Evolutionary conservation across 2,888 invertebrate genomes (phyloP).

Genomic region (Cheilosia soror): DNA sequence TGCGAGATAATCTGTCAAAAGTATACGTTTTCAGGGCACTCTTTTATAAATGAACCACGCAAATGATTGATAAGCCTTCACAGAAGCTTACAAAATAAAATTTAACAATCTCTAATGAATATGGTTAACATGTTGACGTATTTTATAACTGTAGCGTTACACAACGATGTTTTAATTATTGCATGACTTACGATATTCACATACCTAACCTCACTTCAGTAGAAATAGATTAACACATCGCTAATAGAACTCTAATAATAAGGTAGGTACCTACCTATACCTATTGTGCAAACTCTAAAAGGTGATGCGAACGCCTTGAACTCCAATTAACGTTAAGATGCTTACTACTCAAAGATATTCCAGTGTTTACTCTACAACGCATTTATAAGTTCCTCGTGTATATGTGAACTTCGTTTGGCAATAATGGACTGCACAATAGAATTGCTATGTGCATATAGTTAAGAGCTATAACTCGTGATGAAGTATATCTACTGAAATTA

Average conservation of each 20-base stretch:
- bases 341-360: neutral
- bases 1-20: no score
- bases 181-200: neutral
- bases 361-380: neutral
- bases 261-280: neutral
- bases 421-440: neutral
- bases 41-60: no score
- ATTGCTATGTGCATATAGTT: neutral
- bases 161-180: neutral
- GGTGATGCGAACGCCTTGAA: neutral
- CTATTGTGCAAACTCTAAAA: neutral
- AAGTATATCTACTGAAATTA: neutral
- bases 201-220: neutral
- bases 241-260: neutral
- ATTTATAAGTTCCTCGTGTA: neutral
- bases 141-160: no score
- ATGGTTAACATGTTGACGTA: no score
- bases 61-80: no score
- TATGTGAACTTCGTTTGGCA: neutral
- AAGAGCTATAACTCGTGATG: neutral
- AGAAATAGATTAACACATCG: neutral
- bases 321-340: constrained; percentile 4
- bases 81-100: no score
- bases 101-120: no score
- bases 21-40: no score